Conservation (phyloP, 2,113 vertebrate species). For the Ammospiza caudacuta region DNA sequence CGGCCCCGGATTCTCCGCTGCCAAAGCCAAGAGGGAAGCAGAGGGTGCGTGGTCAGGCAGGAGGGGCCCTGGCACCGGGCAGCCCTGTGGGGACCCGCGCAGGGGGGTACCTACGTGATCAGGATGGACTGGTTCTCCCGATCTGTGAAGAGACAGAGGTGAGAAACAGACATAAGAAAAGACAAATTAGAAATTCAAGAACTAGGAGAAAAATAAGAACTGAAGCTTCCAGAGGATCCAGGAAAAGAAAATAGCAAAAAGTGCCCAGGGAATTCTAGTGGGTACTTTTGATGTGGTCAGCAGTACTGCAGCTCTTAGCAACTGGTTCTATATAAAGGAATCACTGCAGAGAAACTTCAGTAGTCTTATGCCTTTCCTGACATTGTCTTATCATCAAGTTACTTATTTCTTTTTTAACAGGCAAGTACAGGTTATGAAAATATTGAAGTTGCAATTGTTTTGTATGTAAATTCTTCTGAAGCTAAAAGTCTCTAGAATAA, state of each 20-base stretch:
- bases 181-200: not conserved
- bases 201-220: not conserved
- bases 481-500: not conserved
- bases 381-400: not conserved
- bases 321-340: not conserved
- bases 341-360: not conserved
- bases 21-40: not conserved
- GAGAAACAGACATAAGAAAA: not conserved
- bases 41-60: not conserved
- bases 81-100: rapidly evolving
- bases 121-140: conserved; percentile 51
- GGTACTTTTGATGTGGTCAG: not conserved
- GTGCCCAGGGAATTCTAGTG: not conserved
- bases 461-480: not conserved
- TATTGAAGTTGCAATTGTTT: not conserved
- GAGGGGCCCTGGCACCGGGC: not conserved
- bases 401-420: not conserved
- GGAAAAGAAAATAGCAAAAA: not conserved
- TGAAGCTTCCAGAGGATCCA: not conserved
- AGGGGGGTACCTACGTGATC: conserved; percentile 32
- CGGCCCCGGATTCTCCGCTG: conserved; percentile 87
- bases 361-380: not conserved
- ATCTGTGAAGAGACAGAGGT: conserved; percentile 59
- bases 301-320: not conserved
- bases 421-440: not conserved